phyloP scores from a whole-genome alignment of 2,888 invertebrate species.

The Cyaniris semiargus region DNA sequence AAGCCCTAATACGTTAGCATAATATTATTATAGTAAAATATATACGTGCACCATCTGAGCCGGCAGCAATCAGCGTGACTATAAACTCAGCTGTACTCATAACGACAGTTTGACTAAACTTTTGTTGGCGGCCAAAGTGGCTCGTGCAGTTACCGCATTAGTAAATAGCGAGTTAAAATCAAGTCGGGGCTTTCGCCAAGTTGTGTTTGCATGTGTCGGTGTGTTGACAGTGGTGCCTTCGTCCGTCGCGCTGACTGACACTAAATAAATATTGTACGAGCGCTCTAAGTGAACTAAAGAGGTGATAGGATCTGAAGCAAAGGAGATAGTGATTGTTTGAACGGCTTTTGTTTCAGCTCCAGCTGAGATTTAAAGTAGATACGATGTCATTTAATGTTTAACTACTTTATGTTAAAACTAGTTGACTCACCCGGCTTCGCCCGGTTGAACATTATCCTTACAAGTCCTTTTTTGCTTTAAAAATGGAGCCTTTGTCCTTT shows the following conservation, averaged over 20 bases:
- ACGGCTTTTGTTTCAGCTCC: not conserved
- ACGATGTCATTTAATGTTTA: not conserved
- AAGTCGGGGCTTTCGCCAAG: conserved; percentile 56
- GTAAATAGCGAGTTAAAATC: conserved; percentile 62
- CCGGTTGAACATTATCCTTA: no score
- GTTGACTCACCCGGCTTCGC: not conserved
- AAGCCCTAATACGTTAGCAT: not conserved
- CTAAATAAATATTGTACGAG: conserved; percentile 49
- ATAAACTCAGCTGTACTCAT: not conserved
- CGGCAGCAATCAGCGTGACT: not conserved
- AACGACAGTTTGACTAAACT: conserved; percentile 38
- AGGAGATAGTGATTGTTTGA: conserved; percentile 11
- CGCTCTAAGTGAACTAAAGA: conserved; percentile 55
- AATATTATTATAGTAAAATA: not conserved
- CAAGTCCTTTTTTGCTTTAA: no score
- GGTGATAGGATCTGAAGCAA: conserved; percentile 22
- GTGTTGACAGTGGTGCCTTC: conserved; percentile 45
- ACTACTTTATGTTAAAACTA: not conserved
- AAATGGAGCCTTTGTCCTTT: no score
- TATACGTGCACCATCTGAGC: not conserved
- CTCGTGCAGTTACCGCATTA: conserved; percentile 56
- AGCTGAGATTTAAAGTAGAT: not conserved
- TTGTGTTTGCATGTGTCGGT: conserved; percentile 58
- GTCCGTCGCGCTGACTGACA: conserved; percentile 42
- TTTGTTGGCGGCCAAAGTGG: conserved; percentile 50